These are phyloP conservation scores for Peromyscus attwateri DNA, from an alignment of 2,797 vertebrate species.

Conservation along the genomic window DNA sequence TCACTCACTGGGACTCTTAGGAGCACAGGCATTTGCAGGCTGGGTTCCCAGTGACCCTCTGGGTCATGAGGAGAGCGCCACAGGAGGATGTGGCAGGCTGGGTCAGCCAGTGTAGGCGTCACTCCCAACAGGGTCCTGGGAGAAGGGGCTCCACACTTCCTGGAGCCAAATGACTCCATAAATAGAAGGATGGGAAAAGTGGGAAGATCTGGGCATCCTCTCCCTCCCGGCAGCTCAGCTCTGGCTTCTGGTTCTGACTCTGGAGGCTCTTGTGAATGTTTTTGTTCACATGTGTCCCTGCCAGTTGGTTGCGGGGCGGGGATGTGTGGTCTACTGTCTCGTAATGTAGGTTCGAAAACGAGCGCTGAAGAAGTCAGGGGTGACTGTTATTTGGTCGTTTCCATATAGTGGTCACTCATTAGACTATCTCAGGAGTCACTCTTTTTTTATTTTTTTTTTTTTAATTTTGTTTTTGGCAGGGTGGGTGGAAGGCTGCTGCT, in stretches of 20 bases:
- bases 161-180: slow-evolving; percentile 84
- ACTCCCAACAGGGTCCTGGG: slow-evolving; percentile 78
- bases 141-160: slow-evolving; percentile 80
- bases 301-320: background rate
- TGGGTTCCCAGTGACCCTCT: slow-evolving; percentile 62
- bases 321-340: background rate
- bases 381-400: background rate
- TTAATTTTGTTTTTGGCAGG: background rate
- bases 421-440: background rate
- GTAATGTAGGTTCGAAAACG: background rate
- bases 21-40: slow-evolving; percentile 31
- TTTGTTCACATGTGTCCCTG: slow-evolving; percentile 20
- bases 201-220: background rate
- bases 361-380: background rate
- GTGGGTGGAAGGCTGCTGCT: background rate
- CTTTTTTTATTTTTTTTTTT: background rate
- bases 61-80: background rate
- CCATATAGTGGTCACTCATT: background rate
- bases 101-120: slow-evolving; percentile 58
- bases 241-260: slow-evolving; percentile 45
- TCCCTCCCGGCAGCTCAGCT: slow-evolving; percentile 54
- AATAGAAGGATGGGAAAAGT: slow-evolving; percentile 80
- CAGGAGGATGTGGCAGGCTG: slow-evolving; percentile 67
- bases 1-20: background rate
- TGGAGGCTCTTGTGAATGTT: background rate